Evolutionary conservation across 92 coral and sea anemone genomes (phyloP), one percentile per base, ranked within the genome.

Genomic region (Umimayanthus kanabou): DNA sequence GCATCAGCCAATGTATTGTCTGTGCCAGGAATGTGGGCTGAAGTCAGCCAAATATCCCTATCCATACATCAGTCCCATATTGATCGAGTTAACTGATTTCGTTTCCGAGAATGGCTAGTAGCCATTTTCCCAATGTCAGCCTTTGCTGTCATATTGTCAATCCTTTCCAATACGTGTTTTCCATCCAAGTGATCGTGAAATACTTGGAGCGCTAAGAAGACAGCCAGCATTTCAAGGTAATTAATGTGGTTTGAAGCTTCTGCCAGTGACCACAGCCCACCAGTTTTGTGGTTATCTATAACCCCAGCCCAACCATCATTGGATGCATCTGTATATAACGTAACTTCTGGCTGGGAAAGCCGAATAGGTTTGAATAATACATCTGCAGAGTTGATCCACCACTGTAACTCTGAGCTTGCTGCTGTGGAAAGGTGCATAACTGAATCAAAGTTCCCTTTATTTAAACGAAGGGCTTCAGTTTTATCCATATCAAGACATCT

Each of bases 121-220:
- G 88, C 93, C 94, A 93, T 93, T 66, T 93, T 90, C 71, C 76
- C 85, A n/a, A 91, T 82, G 80, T 84, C 81, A 5, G 93, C 61
- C 37, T 86, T 92, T 79, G 91, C 95, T 33, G 92, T 93, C 70
- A 88, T 91, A 73, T 93, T 90, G 67, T 92, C 93, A 65, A 78
- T 77, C 80, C 82, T 70, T 23, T 86, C 85, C 28, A 70, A 79
- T 30, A 91, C 79, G 67, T 88, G 88, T 74, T 91, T 87, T 6
- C 88, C 92, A 61, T 64, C 43, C 71, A 91, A 65, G 22, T 87
- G 40, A 39, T 55, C 30, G 13, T 81, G 69, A 85, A 91, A 91
- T 23, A 93, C 84, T 71, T 91, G 84, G 50, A 89, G 80, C 37
- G 89, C 93, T 66, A 91, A 85, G 58, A 89, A 82, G 18, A 84